A percentile compares a stretch with the other conserved stretches of the same genome.
Evolutionary conservation across 1,140 invertebrate species (phyloP).

Genomic region (Drosophila pandora): DNA sequence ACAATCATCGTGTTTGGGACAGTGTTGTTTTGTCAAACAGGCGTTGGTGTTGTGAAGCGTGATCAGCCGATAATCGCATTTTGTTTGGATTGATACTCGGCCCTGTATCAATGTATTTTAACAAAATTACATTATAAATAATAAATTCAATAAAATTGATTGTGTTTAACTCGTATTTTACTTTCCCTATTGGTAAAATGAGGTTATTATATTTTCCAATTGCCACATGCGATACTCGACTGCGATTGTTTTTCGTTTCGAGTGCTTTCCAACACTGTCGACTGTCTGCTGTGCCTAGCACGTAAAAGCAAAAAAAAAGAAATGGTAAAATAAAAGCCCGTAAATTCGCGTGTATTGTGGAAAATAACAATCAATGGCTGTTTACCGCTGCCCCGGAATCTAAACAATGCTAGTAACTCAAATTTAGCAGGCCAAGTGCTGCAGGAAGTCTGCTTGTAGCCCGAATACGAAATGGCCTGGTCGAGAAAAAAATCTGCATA

Average conservation of each 20-base stretch:
- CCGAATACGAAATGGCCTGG: constrained; percentile 7
- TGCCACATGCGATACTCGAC: constrained; percentile 39
- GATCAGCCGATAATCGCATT: constrained; percentile 52
- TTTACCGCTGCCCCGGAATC: neutral
- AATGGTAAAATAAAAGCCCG: constrained; percentile 49
- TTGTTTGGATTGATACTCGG: constrained; percentile 38
- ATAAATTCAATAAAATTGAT: neutral
- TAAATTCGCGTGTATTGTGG: constrained; percentile 3
- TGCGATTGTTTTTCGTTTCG: constrained; percentile 1
- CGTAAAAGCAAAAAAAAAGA: constrained; percentile 39
- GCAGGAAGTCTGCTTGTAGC: neutral
- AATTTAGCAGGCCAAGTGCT: neutral
- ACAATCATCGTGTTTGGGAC: constrained; percentile 65
- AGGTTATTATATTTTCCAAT: neutral
- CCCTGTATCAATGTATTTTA: neutral
- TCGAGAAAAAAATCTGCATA: constrained; percentile 30
- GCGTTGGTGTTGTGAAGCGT: constrained; percentile 49
- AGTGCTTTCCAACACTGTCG: constrained; percentile 37
- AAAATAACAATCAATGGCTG: constrained; percentile 13
- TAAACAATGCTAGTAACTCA: constrained; percentile 17
- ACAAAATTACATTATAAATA: neutral
- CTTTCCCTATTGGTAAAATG: neutral
- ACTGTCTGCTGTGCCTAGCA: constrained; percentile 48
- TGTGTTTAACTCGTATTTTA: neutral
- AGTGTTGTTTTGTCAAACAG: constrained; percentile 39